Evolutionary conservation across 2,113 vertebrate species (phyloP).

Genomic region (Thinocorus orbignyianus): DNA sequence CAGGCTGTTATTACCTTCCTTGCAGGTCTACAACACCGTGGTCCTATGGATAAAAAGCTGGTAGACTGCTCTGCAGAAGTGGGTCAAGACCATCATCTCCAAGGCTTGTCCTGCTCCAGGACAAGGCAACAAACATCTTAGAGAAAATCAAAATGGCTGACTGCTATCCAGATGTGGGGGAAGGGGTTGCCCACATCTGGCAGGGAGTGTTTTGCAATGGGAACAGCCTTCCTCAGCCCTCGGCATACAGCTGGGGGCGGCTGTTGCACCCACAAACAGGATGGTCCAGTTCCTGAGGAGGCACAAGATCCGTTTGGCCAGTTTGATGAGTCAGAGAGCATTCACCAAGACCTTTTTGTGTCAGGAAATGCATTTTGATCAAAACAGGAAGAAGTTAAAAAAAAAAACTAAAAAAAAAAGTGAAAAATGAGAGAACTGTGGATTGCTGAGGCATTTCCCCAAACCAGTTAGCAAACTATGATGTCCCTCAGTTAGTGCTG

Average conservation of each 20-base stretch:
- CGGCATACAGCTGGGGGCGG: not conserved
- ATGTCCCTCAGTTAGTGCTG: not conserved
- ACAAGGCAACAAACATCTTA: not conserved
- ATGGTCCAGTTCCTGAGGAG: constrained; percentile 44
- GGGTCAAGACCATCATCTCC: not conserved
- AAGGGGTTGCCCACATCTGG: constrained; percentile 34
- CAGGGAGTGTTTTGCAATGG: not conserved
- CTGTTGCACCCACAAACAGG: constrained; percentile 40
- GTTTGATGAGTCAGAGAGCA: not conserved
- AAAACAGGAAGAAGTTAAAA: not conserved
- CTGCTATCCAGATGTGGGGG: constrained; percentile 16
- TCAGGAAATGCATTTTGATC: not conserved
- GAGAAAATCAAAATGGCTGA: not conserved
- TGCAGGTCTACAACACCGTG: not conserved
- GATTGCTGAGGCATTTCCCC: not conserved
- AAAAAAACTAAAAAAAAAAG: not conserved
- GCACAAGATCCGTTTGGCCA: constrained; percentile 21
- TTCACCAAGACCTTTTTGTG: not conserved
- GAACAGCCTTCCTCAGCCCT: constrained; percentile 19
- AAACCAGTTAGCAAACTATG: not conserved
- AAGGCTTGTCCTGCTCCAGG: not conserved
- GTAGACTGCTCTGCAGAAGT: not conserved
- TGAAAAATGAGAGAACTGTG: not conserved
- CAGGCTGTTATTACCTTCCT: not conserved
- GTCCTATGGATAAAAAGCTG: not conserved